phyloP scores from a whole-genome alignment of 2,797 vertebrate genomes.

The Aplochiton taeniatus region DNA sequence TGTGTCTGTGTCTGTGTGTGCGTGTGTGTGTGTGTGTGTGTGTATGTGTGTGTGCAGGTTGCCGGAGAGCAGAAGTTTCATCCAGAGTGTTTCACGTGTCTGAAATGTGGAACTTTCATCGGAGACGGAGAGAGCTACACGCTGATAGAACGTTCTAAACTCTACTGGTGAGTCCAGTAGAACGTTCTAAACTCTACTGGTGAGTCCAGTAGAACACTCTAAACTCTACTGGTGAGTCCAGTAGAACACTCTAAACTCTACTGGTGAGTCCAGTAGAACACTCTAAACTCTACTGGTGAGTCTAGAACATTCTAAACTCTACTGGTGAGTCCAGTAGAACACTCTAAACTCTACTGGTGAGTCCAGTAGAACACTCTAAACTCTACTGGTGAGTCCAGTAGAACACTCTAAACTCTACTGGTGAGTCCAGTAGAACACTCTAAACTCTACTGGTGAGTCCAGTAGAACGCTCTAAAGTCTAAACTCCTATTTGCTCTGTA shows the following conservation, averaged over 20 bases:
- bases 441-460: too few relatives aligned
- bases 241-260: too few relatives aligned
- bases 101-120: conserved; percentile 84
- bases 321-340: too few relatives aligned
- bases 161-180: conserved; percentile 75
- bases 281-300: too few relatives aligned
- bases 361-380: too few relatives aligned
- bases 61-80: conserved; percentile 96
- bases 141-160: conserved; percentile 87
- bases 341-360: too few relatives aligned
- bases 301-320: too few relatives aligned
- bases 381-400: conserved; percentile 64
- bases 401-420: conserved; percentile 90
- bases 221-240: conserved; percentile 67
- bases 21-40: conserved; percentile 3
- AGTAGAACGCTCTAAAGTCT: too few relatives aligned
- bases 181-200: too few relatives aligned
- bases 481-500: conserved; percentile 63
- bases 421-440: conserved; percentile 24
- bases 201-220: too few relatives aligned
- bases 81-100: conserved; percentile 93
- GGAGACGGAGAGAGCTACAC: conserved; percentile 93
- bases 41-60: conserved; percentile 75
- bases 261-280: too few relatives aligned
- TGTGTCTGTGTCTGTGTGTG: conserved; percentile 3